phyloP scores from a whole-genome alignment of 2,888 invertebrate genomes.

The Cremastinae sp. region DNA sequence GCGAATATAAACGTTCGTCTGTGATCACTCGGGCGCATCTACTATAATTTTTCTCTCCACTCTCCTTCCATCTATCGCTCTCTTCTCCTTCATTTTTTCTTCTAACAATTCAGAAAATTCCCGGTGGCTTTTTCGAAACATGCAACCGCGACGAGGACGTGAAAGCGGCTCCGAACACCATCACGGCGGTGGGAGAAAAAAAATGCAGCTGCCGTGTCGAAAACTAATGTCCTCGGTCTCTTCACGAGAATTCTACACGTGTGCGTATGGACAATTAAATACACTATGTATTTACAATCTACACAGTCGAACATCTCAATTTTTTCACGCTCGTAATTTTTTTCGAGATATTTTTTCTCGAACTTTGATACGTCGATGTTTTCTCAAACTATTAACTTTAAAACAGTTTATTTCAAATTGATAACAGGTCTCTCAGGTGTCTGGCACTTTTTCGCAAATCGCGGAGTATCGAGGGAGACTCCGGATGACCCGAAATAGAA shows the following conservation, averaged over 20 bases:
- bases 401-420: background rate
- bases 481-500: background rate
- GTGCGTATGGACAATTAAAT: conserved; percentile 12
- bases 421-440: background rate
- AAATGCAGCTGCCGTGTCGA: conserved; percentile 74
- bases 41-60: conserved; percentile 70
- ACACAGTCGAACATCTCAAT: too few relatives aligned
- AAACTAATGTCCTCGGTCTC: conserved; percentile 46
- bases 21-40: conserved; percentile 78
- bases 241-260: conserved; percentile 6
- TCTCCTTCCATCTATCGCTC: conserved; percentile 22
- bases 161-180: conserved; percentile 21
- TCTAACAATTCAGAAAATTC: conserved; percentile 26
- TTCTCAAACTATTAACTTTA: background rate
- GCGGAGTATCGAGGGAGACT: background rate
- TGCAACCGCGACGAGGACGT: conserved; percentile 67
- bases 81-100: background rate
- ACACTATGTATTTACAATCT: background rate
- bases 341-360: too few relatives aligned
- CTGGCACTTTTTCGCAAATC: background rate
- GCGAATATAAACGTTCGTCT: conserved; percentile 78
- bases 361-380: background rate
- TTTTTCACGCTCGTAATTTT: too few relatives aligned
- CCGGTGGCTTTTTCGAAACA: conserved; percentile 66
- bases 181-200: conserved; percentile 47